Evolutionary conservation across 53 echinoderm and acorn worm genomes (phyloP).

Genomic region (Apostichopus leukothele): DNA sequence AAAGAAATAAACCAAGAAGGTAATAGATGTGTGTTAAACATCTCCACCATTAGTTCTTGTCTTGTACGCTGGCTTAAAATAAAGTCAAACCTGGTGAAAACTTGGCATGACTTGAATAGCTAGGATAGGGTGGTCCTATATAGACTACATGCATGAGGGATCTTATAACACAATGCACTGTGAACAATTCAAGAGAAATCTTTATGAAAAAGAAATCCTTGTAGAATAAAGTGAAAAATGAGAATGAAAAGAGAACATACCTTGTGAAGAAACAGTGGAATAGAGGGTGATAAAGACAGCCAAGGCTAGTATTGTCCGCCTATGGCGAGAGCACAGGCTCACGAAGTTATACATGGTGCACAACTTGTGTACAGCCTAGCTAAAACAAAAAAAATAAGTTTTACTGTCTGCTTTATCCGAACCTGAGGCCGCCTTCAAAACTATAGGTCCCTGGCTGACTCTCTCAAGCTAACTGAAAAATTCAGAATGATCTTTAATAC

Average conservation of each 20-base stretch:
- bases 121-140: no score
- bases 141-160: slow-evolving; percentile 42
- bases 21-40: no score
- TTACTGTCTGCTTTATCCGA: slow-evolving; percentile 45
- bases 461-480: slow-evolving; percentile 59
- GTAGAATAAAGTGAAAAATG: neutral
- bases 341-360: slow-evolving; percentile 91
- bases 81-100: no score
- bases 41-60: no score
- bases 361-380: slow-evolving; percentile 63
- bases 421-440: slow-evolving; percentile 54
- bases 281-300: slow-evolving; percentile 50
- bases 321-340: slow-evolving; percentile 62
- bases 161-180: slow-evolving; percentile 20
- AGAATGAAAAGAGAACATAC: slow-evolving; percentile 55
- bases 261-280: slow-evolving; percentile 54
- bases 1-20: no score
- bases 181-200: neutral
- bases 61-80: no score
- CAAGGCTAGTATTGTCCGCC: slow-evolving; percentile 65
- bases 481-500: slow-evolving; percentile 66
- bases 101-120: no score
- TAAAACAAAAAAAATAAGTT: slow-evolving; percentile 57
- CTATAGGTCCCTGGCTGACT: slow-evolving; percentile 69
- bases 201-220: slow-evolving; percentile 8